These are phyloP conservation scores for Nymphicus hollandicus DNA, from an alignment of 2,113 vertebrate species.

Conservation along the genomic window DNA sequence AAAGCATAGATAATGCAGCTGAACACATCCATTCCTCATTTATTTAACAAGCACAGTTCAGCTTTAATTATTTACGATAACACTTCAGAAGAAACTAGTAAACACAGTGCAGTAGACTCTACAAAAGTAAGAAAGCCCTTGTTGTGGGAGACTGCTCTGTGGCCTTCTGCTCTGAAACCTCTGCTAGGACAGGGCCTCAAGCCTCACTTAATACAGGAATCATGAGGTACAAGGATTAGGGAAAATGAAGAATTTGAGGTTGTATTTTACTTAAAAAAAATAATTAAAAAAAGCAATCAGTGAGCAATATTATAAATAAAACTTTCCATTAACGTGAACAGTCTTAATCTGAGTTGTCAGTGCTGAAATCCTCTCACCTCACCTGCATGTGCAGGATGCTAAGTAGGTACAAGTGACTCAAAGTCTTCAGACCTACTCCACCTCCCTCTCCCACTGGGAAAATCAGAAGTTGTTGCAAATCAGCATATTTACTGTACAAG, in stretches of 20 bases:
- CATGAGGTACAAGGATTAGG: neutral
- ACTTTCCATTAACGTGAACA: neutral
- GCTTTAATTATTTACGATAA: slow-evolving; percentile 57
- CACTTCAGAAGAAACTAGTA: slow-evolving; percentile 40
- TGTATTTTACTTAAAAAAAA: neutral
- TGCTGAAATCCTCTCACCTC: neutral
- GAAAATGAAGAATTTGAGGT: neutral
- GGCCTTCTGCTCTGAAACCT: neutral
- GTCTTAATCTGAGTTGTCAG: neutral
- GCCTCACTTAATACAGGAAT: neutral
- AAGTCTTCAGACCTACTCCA: neutral
- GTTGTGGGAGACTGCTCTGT: neutral
- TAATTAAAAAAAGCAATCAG: neutral
- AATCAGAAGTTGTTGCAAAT: neutral
- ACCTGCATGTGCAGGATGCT: neutral
- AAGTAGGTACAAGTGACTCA: neutral
- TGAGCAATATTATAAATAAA: neutral
- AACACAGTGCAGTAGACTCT: neutral
- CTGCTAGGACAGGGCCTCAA: neutral
- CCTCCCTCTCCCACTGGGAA: neutral
- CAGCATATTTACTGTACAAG: neutral
- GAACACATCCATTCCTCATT: slow-evolving; percentile 46
- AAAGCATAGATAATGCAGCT: slow-evolving; percentile 55
- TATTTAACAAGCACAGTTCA: slow-evolving; percentile 64
- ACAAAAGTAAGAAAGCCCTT: neutral